Evolutionary conservation across 2,113 vertebrate species (phyloP).

Genomic region (Gallinago media): DNA sequence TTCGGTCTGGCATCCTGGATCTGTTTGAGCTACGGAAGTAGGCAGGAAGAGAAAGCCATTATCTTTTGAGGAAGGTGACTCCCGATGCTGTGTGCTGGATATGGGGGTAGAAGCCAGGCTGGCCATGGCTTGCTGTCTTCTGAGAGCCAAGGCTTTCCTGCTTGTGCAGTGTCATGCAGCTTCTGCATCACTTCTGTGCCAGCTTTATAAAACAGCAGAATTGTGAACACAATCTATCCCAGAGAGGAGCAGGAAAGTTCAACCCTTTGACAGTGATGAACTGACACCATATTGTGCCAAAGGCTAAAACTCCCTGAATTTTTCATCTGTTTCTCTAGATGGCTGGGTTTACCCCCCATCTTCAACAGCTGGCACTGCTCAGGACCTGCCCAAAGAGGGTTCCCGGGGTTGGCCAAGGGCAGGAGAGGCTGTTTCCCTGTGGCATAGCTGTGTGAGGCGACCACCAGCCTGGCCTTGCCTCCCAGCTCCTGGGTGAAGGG

Average conservation of each 20-base stretch:
- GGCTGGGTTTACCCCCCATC: not conserved
- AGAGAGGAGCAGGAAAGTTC: not conserved
- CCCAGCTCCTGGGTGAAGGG: not conserved
- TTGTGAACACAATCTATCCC: fast-evolving
- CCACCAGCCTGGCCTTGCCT: not conserved
- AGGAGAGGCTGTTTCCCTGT: fast-evolving
- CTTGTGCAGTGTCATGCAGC: not conserved
- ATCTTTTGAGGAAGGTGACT: not conserved
- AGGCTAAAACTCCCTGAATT: not conserved
- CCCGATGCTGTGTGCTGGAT: not conserved
- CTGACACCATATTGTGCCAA: not conserved
- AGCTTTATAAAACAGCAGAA: not conserved
- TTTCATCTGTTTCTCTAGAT: not conserved
- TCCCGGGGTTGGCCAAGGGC: not conserved
- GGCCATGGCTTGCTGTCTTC: not conserved
- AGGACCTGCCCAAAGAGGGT: fast-evolving
- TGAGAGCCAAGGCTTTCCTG: not conserved
- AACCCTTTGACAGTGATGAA: not conserved
- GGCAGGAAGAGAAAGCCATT: not conserved
- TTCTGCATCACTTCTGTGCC: not conserved
- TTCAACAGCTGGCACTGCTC: fast-evolving
- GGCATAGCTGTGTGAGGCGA: fast-evolving
- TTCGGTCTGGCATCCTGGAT: not conserved
- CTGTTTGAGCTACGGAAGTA: not conserved
- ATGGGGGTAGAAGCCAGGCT: not conserved